These are phyloP conservation scores for Sorex fumeus DNA, from an alignment of 2,113 vertebrate genomes.

Conservation along the genomic window DNA sequence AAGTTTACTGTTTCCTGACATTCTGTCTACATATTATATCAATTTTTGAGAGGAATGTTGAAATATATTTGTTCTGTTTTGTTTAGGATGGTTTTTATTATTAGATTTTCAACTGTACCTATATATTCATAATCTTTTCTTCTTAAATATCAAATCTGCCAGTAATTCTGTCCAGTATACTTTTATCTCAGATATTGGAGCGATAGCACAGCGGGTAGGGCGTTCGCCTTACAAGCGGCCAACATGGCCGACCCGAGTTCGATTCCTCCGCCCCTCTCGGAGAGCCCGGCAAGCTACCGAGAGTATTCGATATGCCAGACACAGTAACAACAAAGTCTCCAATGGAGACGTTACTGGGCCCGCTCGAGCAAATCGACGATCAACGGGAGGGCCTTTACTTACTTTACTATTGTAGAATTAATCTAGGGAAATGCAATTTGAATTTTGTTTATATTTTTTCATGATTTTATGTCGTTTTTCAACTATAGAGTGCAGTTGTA, in stretches of 20 bases:
- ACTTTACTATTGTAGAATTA: too few species aligned
- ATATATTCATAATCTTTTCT: neutral
- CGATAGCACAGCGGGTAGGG: too few species aligned
- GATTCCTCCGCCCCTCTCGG: too few species aligned
- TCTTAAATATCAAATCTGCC: neutral
- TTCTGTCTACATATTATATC: neutral
- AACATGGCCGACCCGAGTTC: too few species aligned
- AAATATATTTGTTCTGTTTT: slow-evolving; percentile 41
- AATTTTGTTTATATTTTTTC: slow-evolving; percentile 7
- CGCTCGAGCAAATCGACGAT: too few species aligned
- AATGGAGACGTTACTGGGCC: too few species aligned
- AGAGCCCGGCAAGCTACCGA: too few species aligned
- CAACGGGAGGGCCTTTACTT: too few species aligned
- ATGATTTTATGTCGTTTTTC: neutral
- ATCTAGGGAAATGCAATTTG: slow-evolving; percentile 5
- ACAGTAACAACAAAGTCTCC: too few species aligned
- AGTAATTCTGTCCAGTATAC: neutral
- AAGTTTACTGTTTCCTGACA: neutral
- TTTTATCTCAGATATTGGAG: slow-evolving; percentile 3
- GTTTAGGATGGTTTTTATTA: slow-evolving; percentile 32
- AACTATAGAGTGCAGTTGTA: neutral
- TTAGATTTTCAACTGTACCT: neutral
- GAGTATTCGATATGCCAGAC: too few species aligned
- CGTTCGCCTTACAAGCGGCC: too few species aligned
- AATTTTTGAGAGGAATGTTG: neutral